Evolutionary conservation across 2,113 vertebrate species (phyloP).

Genomic region (Leptocoma aspasia): DNA sequence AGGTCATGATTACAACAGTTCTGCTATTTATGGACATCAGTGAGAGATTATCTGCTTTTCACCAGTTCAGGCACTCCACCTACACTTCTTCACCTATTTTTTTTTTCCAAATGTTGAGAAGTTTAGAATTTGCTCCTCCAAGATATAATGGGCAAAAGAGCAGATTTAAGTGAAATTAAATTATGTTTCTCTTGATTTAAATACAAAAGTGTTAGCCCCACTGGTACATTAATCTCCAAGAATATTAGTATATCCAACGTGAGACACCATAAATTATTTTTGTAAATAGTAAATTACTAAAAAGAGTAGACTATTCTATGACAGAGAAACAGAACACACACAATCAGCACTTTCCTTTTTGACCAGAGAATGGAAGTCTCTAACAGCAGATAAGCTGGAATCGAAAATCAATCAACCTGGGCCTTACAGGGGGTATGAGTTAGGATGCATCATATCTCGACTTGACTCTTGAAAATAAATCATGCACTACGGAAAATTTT

Average conservation of each 20-base stretch:
- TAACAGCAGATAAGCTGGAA: not conserved
- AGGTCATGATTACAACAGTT: not conserved
- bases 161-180: not conserved
- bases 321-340: not conserved
- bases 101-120: not conserved
- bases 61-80: not conserved
- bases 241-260: not conserved
- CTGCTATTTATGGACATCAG: not conserved
- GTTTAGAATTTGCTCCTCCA: not conserved
- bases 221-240: not conserved
- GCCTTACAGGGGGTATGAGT: not conserved
- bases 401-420: not conserved
- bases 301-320: not conserved
- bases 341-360: not conserved
- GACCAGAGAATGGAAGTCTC: not conserved
- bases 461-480: not conserved
- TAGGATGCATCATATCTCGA: not conserved
- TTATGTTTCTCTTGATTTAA: not conserved
- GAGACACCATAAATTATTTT: not conserved
- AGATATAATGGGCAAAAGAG: not conserved
- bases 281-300: not conserved
- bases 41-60: not conserved
- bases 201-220: not conserved
- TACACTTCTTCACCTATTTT: not conserved
- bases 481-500: not conserved